Evolutionary conservation across 1,140 invertebrate species (phyloP).

Genomic region (Limonius californicus): DNA sequence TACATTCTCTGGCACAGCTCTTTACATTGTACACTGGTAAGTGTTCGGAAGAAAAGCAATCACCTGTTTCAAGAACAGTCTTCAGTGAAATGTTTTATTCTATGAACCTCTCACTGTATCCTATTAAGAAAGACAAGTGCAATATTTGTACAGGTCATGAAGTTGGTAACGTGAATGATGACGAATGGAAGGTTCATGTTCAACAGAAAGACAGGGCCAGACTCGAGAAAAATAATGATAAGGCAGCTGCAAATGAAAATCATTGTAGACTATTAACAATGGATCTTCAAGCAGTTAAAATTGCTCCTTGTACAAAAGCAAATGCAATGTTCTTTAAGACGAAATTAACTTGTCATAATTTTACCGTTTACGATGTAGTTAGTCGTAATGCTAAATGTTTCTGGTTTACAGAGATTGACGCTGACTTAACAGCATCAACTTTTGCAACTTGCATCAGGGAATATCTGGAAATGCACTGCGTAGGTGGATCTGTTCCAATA

Average conservation of each 20-base stretch:
- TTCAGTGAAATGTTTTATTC: conserved; percentile 28
- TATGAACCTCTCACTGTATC: conserved; percentile 36
- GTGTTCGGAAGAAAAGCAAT: background rate
- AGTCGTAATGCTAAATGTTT: conserved; percentile 32
- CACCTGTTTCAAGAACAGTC: background rate
- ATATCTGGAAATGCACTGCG: conserved; percentile 8
- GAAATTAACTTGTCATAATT: conserved; percentile 48
- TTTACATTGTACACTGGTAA: background rate
- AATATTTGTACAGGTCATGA: conserved; percentile 32
- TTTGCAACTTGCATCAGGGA: conserved; percentile 39
- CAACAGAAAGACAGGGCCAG: background rate
- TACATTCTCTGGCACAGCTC: background rate
- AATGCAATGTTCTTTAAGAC: conserved; percentile 48
- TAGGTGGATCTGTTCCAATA: conserved; percentile 5
- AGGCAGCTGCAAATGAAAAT: conserved; percentile 23
- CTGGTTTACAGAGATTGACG: conserved; percentile 29
- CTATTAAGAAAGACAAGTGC: conserved; percentile 45
- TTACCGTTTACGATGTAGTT: conserved; percentile 47
- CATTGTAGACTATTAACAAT: conserved; percentile 32
- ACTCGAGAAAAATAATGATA: conserved; percentile 23
- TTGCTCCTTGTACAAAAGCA: conserved; percentile 42
- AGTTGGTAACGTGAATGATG: background rate
- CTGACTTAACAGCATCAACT: conserved; percentile 43
- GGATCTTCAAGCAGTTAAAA: conserved; percentile 46
- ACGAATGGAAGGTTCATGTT: background rate